Percentiles rank a stretch among this genome's conserved stretches.
These are phyloP conservation scores for Abrostola tripartita DNA, from an alignment of 2,888 invertebrate species.

Conservation along the genomic window DNA sequence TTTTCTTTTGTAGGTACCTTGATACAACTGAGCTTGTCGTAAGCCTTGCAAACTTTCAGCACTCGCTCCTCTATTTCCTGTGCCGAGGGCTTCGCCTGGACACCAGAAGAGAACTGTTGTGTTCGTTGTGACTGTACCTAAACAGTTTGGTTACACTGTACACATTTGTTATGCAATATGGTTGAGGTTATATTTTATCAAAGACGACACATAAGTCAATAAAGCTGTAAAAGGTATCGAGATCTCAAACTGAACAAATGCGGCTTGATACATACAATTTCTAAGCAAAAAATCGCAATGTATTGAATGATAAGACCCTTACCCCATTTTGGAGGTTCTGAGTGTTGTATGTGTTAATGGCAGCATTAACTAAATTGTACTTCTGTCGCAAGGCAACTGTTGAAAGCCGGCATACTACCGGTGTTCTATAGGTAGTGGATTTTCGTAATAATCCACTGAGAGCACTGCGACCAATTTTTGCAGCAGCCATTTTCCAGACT, in stretches of 20 bases:
- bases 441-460: constrained; percentile 82
- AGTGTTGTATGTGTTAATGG: constrained; percentile 65
- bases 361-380: constrained; percentile 70
- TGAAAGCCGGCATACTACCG: constrained; percentile 82
- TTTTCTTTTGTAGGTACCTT: constrained; percentile 90
- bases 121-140: constrained; percentile 77
- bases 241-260: background rate
- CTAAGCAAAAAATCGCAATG: constrained; percentile 51
- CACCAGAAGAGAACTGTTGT: constrained; percentile 74
- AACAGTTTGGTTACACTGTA: constrained; percentile 78
- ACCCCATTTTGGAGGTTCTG: constrained; percentile 76
- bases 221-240: background rate
- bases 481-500: constrained; percentile 81
- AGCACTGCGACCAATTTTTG: constrained; percentile 82
- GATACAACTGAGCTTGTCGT: constrained; percentile 95
- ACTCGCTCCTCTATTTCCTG: constrained; percentile 94
- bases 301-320: constrained; percentile 68
- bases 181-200: constrained; percentile 78
- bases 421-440: constrained; percentile 75
- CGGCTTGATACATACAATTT: constrained; percentile 8
- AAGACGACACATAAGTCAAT: constrained; percentile 1
- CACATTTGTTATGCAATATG: constrained; percentile 86
- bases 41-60: constrained; percentile 94
- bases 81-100: constrained; percentile 86
- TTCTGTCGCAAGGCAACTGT: constrained; percentile 81